Base-by-base conservation (phyloP, 2,888 invertebrate species). In the Polyommatus icarus region DNA sequence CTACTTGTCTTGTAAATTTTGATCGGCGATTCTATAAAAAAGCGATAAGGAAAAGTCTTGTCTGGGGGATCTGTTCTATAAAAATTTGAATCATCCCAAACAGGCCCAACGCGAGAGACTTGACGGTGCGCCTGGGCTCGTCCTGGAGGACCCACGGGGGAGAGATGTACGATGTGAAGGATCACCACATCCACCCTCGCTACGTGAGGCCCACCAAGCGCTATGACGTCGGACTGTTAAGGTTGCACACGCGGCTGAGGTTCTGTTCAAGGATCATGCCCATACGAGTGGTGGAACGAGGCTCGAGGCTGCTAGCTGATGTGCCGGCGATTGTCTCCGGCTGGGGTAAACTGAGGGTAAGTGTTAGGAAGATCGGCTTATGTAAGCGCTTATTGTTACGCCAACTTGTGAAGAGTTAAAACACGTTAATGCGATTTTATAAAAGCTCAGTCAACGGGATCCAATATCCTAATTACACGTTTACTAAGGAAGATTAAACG, bases 101-200 rank as follows among this genome's bases (percentile, higher is more conserved):
- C 84, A 93, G 93, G 82, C 87, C 90, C 0, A 85, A 85, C 32
- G 87, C 92, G 0, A 88, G 81, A 36, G 93, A 93, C 75, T 82
- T 93, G 61, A 91, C 89, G 80, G 90, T 95, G 0, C 90, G 95
- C 0, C 91, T 94, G 0, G 95, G 95, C 1, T 94, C 95, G 0
- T 93, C 94, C 0, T 92, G 91, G 89, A 91, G 92, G 84, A 91
- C 93, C 0, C 88, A 90, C 79, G 95, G 94, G 0, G 95, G 95
- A 0, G 91, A 94, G 81, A 91, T 94, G 87, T 92, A 93, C 46
- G 89, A 90, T 80, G 94, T 95, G 0, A 88, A 87, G 78, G 88
- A 89, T 76, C 86, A 90, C 80, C 89, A 86, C 81, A 90, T 91
- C 1, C 95, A 95, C 81, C 91, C 93, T 0, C 85, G 88, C 2